Evolutionary conservation across 2,888 invertebrate genomes (phyloP).

Genomic region (Clostera curtula): DNA sequence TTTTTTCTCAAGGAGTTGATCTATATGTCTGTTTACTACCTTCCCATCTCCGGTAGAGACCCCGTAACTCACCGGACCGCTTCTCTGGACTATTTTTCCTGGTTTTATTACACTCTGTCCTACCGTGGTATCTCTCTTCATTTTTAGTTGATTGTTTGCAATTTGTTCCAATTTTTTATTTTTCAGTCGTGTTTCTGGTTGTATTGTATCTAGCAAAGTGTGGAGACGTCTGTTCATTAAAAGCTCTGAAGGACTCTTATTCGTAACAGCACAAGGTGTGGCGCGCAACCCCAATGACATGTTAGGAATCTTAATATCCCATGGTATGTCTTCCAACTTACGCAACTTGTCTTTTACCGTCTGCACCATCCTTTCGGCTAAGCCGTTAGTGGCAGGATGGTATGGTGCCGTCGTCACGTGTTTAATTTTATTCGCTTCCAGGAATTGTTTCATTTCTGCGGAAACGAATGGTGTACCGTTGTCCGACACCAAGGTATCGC

Average conservation of each 20-base stretch:
- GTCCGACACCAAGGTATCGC: conserved; percentile 8
- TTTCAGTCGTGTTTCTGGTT: background rate
- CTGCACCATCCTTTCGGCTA: conserved; percentile 16
- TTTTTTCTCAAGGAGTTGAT: background rate
- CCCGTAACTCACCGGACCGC: background rate
- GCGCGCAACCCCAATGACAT: background rate
- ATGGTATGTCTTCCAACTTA: conserved; percentile 8
- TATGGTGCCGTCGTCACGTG: conserved; percentile 13
- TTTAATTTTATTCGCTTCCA: conserved; percentile 10
- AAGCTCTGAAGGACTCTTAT: background rate
- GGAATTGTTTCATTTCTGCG: conserved; percentile 11
- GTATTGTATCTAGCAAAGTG: background rate
- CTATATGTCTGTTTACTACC: background rate
- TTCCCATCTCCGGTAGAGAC: background rate
- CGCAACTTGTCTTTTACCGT: conserved; percentile 14
- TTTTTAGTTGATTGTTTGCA: background rate
- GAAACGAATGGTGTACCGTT: conserved; percentile 11
- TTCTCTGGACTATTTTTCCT: background rate
- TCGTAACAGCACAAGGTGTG: background rate
- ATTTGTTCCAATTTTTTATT: background rate
- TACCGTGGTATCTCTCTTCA: background rate
- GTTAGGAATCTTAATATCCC: conserved; percentile 8
- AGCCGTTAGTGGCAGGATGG: conserved; percentile 16
- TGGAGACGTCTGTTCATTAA: background rate
- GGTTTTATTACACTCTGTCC: background rate